Evolutionary conservation across 1,140 invertebrate genomes (phyloP).

Genomic region (Macrosteles quadrilineatus): DNA sequence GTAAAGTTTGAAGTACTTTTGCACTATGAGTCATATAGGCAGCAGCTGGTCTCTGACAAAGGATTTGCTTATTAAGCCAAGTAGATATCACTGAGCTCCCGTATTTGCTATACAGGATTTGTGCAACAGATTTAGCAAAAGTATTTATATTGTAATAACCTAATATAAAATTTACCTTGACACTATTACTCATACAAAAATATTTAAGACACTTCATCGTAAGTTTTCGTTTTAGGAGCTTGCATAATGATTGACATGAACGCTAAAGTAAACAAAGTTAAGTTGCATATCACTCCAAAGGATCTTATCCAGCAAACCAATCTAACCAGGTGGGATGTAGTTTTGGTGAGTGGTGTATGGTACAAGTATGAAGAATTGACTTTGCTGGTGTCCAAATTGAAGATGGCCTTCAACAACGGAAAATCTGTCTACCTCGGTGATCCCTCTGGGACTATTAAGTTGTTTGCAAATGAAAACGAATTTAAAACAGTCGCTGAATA

Average conservation of each 20-base stretch:
- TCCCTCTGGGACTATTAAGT: not conserved
- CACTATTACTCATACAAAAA: too few relatives aligned
- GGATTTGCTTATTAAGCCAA: too few relatives aligned
- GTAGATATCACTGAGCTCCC: too few relatives aligned
- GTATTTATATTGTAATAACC: too few relatives aligned
- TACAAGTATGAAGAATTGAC: slow-evolving; percentile 8
- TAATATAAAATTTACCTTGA: too few relatives aligned
- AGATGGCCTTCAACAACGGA: not conserved
- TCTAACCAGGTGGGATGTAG: not conserved
- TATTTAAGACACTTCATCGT: too few relatives aligned
- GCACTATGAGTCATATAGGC: too few relatives aligned
- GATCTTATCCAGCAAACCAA: not conserved
- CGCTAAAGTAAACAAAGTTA: not conserved
- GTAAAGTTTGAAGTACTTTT: too few relatives aligned
- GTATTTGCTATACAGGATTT: too few relatives aligned
- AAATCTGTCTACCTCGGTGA: not conserved
- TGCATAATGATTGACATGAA: slow-evolving; percentile 7
- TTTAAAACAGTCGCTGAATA: not conserved
- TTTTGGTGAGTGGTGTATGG: not conserved
- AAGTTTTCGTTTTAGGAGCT: not conserved
- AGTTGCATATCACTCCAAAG: not conserved
- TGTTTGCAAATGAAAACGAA: not conserved
- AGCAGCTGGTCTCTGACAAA: too few relatives aligned
- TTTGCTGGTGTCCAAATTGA: not conserved
- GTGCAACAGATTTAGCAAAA: too few relatives aligned